Base-by-base conservation (phyloP, 1,140 invertebrate species). In the Hypothenemus hampei region DNA sequence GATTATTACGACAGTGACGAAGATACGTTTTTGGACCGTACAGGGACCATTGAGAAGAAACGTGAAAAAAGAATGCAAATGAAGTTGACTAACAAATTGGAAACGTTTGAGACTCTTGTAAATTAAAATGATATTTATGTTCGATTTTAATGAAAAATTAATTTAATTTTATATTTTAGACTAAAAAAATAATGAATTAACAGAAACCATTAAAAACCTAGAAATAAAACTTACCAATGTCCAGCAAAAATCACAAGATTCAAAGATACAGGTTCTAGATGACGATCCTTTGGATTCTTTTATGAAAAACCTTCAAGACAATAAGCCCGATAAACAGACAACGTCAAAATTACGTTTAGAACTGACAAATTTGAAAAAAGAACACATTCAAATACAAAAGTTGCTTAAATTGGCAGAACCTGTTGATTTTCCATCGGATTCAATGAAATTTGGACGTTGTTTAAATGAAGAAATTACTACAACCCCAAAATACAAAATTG, bases 1-100 rank as follows among this genome's bases (percentile, higher is more conserved):
- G 92, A 97, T 75, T 97, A 79, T 70, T 96, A 96, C 71, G 91
- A 96, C 66, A 94, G 90, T n/a, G 96, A 98, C 70, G 96, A 98
- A 57, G 97, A 98, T 71, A 89, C 87, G 13, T 99, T 91, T 75
- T 78, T 96, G 43, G 97, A 99, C 72, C 76, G 96, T 63, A 98
- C 96, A 7, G 96, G 96, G 5, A 83, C 85, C 41, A 82, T 98
- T 22, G 93, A 97, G 69, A 83, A 83, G 55, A 97, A 97, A 72
- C 75, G 95, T 11, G 75, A 85, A 60, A 78, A 81, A 53, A 75
- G 92, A 63, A 93, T 91, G 83, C 75, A 79, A 73, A 77, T 85
- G 31, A 83, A 83, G 66, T 54, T 77, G 24, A 71, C 77, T 33
- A 65, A 78, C 31, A 74, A 76, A 63, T 73, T 75, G 6, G 83